phyloP scores from a whole-genome alignment of 2,888 invertebrate species.

The Sussaba pulchella region DNA sequence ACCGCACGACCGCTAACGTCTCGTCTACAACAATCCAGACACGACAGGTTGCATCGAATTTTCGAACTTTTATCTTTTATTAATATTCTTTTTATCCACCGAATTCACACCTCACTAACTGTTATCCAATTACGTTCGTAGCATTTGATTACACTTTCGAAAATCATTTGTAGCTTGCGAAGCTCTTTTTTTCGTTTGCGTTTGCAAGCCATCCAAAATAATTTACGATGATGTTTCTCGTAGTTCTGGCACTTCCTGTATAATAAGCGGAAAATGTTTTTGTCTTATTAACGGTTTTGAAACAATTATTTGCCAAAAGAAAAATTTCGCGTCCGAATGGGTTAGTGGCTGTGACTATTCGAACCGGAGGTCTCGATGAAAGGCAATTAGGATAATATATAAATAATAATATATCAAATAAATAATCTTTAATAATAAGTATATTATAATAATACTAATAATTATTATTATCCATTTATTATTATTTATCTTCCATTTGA shows the following conservation, averaged over 20 bases:
- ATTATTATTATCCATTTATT: too few relatives aligned
- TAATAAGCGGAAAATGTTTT: too few relatives aligned
- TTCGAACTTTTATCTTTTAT: slow-evolving; percentile 2
- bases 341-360: too few relatives aligned
- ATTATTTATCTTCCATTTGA: too few relatives aligned
- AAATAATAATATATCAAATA: too few relatives aligned
- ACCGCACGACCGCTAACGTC: slow-evolving; percentile 10
- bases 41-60: slow-evolving; percentile 6
- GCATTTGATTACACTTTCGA: not conserved
- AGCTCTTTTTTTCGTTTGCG: slow-evolving; percentile 80
- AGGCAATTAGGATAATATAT: too few relatives aligned
- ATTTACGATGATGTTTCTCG: slow-evolving; percentile 33
- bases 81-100: not conserved
- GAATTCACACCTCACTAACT: slow-evolving; percentile 13
- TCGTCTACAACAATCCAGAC: slow-evolving; percentile 8
- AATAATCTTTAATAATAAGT: too few relatives aligned
- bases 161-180: slow-evolving; percentile 2
- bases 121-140: slow-evolving; percentile 16
- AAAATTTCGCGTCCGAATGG: too few relatives aligned
- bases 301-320: too few relatives aligned
- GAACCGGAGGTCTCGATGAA: too few relatives aligned
- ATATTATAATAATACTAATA: too few relatives aligned
- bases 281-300: too few relatives aligned
- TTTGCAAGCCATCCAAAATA: slow-evolving; percentile 82
- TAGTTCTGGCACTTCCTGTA: slow-evolving; percentile 42